Evolutionary conservation across 2,113 vertebrate genomes (phyloP).

Genomic region (Ramphastos sulfuratus): DNA sequence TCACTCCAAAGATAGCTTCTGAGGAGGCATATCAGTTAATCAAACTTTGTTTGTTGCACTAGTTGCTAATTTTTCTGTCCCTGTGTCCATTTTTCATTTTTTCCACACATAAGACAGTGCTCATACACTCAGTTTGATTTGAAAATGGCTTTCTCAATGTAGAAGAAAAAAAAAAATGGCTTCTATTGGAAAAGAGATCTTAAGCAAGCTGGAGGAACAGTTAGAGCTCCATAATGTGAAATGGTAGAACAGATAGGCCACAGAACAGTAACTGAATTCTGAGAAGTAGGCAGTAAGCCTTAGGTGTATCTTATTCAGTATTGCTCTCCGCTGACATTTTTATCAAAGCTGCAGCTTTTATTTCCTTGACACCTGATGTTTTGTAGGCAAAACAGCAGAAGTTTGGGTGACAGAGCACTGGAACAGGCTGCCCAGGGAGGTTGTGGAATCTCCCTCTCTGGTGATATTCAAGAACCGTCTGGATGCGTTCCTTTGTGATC

Average conservation of each 20-base stretch:
- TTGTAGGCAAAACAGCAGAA: not conserved
- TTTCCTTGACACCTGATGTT: not conserved
- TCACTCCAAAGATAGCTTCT: not conserved
- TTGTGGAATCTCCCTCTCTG: too few species aligned
- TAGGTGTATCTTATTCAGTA: not conserved
- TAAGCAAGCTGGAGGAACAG: not conserved
- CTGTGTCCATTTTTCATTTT: not conserved
- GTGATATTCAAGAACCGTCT: too few species aligned
- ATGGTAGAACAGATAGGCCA: not conserved
- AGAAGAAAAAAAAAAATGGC: not conserved
- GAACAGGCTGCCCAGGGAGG: too few species aligned
- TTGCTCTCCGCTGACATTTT: not conserved
- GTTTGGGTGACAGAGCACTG: too few species aligned
- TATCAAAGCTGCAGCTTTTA: not conserved
- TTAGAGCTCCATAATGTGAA: not conserved
- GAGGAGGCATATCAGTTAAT: not conserved
- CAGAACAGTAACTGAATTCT: not conserved
- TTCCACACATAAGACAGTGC: not conserved
- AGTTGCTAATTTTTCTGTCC: not conserved
- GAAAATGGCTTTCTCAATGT: not conserved
- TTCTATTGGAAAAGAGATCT: not conserved
- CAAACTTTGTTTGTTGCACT: not conserved
- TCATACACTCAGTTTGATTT: not conserved
- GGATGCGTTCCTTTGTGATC: too few species aligned
- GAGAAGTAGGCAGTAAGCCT: not conserved